Base-by-base conservation (phyloP, 2,888 invertebrate genomes). In the Sesia apiformis region DNA sequence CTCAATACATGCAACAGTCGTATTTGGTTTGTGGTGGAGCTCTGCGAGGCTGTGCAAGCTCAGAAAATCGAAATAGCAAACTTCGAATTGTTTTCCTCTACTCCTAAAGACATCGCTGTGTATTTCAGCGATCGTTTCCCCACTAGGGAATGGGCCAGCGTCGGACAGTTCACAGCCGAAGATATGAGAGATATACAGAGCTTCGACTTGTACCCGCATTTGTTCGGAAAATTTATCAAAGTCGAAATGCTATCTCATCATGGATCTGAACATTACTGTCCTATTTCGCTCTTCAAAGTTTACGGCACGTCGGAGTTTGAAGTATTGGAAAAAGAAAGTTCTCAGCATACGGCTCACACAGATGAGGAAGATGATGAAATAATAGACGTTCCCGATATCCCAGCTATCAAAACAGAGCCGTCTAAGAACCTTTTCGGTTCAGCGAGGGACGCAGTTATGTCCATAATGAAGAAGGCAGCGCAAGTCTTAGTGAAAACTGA, bases 11-110 rank as follows among this genome's bases (percentile, higher is more conserved):
- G 99, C 82, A 96, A 94, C 64, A 95, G 94, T 67, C 93, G 95
- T 56, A 94, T 96, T 60, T 97, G 98, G 98, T 97, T 99, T 81
- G 94, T 98, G 40, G 95, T 99, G 3, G 99, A 99, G 84, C 91
- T 99, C 3, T 99, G 99, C 86, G 99, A 99, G 76, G 96, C 98
- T 3, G 95, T 99, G 59, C 98, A 98, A 85, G 96, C 98, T 3
- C 96, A 96, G 78, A 95, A 95, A 84, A 94, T 99, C 59, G 98
- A 99, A 70, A 88, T 99, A 64, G 99, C 98, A 3, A 99, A 99
- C 82, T 97, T 97, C 76, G 99, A 99, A 83, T 88, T 99, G 57
- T 99, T 99, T 84, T 98, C 99, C 4, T 99, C 98, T 0, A 96
- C 96, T 39, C 98, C 98, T 7, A 96, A 96, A 80, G 96, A 97